A percentile compares a stretch with the other conserved stretches of the same genome.
Evolutionary conservation across 2,888 invertebrate species (phyloP).

Genomic region (Ethmia dodecea): DNA sequence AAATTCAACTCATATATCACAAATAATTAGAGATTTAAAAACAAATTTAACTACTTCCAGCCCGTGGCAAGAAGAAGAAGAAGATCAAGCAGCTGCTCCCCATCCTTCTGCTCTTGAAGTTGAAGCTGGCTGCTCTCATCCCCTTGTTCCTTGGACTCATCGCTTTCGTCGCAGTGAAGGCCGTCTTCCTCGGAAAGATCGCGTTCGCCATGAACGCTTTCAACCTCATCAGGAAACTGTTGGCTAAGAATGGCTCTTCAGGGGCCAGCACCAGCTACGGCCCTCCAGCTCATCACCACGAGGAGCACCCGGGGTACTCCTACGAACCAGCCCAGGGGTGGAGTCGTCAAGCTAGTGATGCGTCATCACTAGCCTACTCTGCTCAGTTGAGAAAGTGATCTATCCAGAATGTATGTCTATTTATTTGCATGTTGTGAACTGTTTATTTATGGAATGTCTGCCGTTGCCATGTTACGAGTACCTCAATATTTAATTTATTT

Average conservation of each 20-base stretch:
- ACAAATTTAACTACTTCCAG: no score
- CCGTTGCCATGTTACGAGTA: slow-evolving; percentile 51
- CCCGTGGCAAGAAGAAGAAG: slow-evolving; percentile 89
- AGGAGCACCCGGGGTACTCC: slow-evolving; percentile 74
- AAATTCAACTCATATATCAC: no score
- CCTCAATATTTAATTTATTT: slow-evolving; percentile 57
- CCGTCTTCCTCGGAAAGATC: slow-evolving; percentile 89
- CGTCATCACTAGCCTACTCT: slow-evolving; percentile 82
- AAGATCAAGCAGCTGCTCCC: slow-evolving; percentile 86
- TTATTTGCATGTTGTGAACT: slow-evolving; percentile 34
- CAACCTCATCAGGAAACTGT: slow-evolving; percentile 80
- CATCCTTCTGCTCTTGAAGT: slow-evolving; percentile 84
- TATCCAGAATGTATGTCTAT: slow-evolving; percentile 30
- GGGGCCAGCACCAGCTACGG: slow-evolving; percentile 79
- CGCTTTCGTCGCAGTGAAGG: slow-evolving; percentile 89
- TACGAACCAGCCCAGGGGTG: slow-evolving; percentile 78
- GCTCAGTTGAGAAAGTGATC: slow-evolving; percentile 48
- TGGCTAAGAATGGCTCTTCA: slow-evolving; percentile 74
- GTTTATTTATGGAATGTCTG: slow-evolving; percentile 30
- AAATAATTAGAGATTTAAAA: no score
- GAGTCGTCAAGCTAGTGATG: slow-evolving; percentile 81
- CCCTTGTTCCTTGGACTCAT: slow-evolving; percentile 86
- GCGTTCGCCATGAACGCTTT: slow-evolving; percentile 87
- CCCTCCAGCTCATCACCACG: slow-evolving; percentile 75
- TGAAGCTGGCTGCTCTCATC: slow-evolving; percentile 86